Evolutionary conservation across 2,797 vertebrate species (phyloP), one percentile per base, ranked within the genome.

Genomic region (Coccyzus lansbergi): DNA sequence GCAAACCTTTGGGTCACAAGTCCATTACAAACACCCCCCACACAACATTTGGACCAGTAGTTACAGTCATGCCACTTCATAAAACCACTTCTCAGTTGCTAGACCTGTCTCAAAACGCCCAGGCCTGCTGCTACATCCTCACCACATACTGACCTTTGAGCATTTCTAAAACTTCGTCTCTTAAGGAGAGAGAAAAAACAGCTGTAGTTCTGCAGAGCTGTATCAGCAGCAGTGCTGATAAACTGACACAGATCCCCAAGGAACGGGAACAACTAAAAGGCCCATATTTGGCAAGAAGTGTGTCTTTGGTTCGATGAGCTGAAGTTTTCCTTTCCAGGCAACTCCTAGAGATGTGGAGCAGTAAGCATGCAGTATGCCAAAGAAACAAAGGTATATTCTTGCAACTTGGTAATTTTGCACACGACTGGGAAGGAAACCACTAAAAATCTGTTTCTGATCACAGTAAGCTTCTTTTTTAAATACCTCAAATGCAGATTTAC

Each of bases 401-500:
- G 63, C 55, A 67, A 24, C 31, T 49, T 3, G 1, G 29, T 63
- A 31, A 76, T 86, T 77, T 60, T 49, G 52, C 53, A 77, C 44
- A 55, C 44, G 63, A 90, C 64, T 77, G 77, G 88, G 90, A 83
- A 94, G 78, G 56, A 88, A 77, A 46, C 40, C 90, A 93, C 88
- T 95, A 90, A 94, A 92, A 93, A 94, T 40, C 19, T 74, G 65
- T 40, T 88, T 84, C 63, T 13, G 9, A 63, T 79, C 42, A 8
- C 22, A n/a, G 6, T 28, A 19, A 12, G 16, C 14, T 51, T 52
- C 28, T 53, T 58, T 36, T 34, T 91, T 58, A 18, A 93, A 93
- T 93, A 58, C 68, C 60, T 94, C 68, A 74, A 92, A 92, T 62
- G 83, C 83, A 93, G 74, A 82, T 59, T 68, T 84, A 80, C 81